phyloP scores from a whole-genome alignment of 2,113 vertebrate species.

The Rhagologus leucostigma region DNA sequence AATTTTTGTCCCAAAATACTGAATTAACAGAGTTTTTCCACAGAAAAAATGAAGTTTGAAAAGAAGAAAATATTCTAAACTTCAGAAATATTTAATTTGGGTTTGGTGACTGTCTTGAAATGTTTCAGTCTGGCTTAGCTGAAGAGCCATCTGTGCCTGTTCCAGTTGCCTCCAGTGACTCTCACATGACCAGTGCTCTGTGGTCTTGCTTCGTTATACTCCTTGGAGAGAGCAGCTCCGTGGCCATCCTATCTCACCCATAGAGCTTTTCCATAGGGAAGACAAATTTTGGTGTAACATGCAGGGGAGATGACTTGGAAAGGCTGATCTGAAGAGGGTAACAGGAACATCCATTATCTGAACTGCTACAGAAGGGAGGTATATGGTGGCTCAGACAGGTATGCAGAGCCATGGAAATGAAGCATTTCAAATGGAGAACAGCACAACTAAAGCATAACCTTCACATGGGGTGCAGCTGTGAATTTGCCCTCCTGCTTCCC shows the following conservation, averaged over 20 bases:
- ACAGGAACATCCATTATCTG: background rate
- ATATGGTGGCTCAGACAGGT: background rate
- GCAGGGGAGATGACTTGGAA: background rate
- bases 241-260: background rate
- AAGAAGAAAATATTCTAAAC: background rate
- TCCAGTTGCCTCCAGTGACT: background rate
- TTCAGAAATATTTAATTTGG: background rate
- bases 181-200: background rate
- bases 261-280: background rate
- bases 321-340: background rate
- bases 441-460: background rate
- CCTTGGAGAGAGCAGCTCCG: background rate
- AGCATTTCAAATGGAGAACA: background rate
- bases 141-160: background rate
- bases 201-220: background rate
- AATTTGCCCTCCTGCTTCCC: background rate
- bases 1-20: slow-evolving; percentile 56
- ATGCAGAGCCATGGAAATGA: background rate
- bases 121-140: background rate
- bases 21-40: slow-evolving; percentile 29
- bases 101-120: background rate
- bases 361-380: background rate
- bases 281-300: background rate
- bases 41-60: background rate
- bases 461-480: background rate